Conservation (phyloP, 2,797 vertebrate genomes). For the Girardinus metallicus region DNA sequence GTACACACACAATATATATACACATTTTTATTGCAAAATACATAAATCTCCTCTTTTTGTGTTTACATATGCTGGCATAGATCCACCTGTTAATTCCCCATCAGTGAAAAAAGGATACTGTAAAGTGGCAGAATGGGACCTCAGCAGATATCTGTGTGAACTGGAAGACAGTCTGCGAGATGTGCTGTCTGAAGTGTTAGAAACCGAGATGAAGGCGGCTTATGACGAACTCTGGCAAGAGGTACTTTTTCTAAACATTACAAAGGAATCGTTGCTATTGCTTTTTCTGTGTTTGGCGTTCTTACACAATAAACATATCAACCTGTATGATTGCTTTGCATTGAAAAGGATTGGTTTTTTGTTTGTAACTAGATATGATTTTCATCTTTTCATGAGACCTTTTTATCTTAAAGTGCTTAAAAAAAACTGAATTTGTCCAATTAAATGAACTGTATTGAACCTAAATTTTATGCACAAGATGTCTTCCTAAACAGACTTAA, state of each 20-base stretch:
- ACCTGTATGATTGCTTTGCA: background rate
- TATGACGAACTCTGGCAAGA: conserved; percentile 89
- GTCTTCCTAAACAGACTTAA: background rate
- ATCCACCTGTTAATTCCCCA: conserved; percentile 33
- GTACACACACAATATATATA: background rate
- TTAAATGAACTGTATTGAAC: background rate
- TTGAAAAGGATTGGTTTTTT: background rate
- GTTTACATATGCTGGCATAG: background rate
- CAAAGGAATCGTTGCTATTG: background rate
- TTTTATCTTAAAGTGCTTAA: background rate
- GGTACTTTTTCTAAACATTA: conserved; percentile 67
- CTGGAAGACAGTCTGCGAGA: conserved; percentile 85
- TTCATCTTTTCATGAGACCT: background rate
- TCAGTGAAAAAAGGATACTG: background rate
- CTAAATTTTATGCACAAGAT: background rate
- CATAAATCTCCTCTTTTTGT: background rate
- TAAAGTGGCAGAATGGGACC: conserved; percentile 22
- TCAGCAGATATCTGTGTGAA: conserved; percentile 74
- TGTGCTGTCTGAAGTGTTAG: conserved; percentile 87
- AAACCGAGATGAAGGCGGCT: conserved; percentile 91
- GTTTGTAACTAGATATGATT: too few relatives aligned
- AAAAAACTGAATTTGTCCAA: background rate
- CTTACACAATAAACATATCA: background rate
- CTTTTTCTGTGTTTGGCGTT: background rate
- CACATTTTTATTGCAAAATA: background rate